Percentiles rank a stretch among this genome's conserved stretches.
Evolutionary conservation across 2,797 vertebrate species (phyloP).

Genomic region (Microctenopoma lineatum): DNA sequence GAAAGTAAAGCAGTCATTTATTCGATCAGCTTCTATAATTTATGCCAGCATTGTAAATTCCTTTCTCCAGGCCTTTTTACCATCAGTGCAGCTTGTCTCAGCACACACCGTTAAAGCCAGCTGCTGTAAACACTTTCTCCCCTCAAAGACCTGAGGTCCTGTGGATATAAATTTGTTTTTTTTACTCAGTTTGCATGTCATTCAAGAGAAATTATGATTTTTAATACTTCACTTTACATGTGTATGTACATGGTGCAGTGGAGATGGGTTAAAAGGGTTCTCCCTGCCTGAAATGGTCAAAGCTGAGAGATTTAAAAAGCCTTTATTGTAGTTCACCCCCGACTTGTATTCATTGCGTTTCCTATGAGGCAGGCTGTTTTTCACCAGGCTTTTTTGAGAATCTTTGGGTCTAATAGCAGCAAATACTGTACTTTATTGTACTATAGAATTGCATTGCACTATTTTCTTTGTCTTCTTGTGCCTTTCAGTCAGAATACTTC

Average conservation of each 20-base stretch:
- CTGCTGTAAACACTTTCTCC: conserved; percentile 63
- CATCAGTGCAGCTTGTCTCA: conserved; percentile 18
- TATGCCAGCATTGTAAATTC: conserved; percentile 58
- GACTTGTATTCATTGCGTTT: conserved; percentile 56
- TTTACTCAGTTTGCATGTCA: conserved; percentile 46
- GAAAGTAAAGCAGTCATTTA: conserved; percentile 18
- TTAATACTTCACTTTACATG: conserved; percentile 11
- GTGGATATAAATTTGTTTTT: conserved; percentile 57
- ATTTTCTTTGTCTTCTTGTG: conserved; percentile 26
- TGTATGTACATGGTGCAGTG: neutral
- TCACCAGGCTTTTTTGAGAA: conserved; percentile 50
- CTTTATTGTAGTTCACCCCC: conserved; percentile 55
- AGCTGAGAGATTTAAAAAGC: conserved; percentile 66
- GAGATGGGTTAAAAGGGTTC: conserved; percentile 41
- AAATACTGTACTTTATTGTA: conserved; percentile 37
- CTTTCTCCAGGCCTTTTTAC: conserved; percentile 44
- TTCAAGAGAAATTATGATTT: conserved; percentile 22
- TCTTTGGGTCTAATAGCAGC: conserved; percentile 27
- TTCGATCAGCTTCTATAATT: conserved; percentile 30
- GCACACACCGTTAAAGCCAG: conserved; percentile 44
- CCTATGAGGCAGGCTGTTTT: conserved; percentile 43
- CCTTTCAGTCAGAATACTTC: conserved; percentile 64
- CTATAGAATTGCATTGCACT: conserved; percentile 35
- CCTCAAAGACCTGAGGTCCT: conserved; percentile 54
- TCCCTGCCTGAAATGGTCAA: conserved; percentile 61